A percentile compares a stretch with the other conserved stretches of the same genome.
Evolutionary conservation across 2,888 invertebrate species (phyloP).

Genomic region (Agrotis segetum): DNA sequence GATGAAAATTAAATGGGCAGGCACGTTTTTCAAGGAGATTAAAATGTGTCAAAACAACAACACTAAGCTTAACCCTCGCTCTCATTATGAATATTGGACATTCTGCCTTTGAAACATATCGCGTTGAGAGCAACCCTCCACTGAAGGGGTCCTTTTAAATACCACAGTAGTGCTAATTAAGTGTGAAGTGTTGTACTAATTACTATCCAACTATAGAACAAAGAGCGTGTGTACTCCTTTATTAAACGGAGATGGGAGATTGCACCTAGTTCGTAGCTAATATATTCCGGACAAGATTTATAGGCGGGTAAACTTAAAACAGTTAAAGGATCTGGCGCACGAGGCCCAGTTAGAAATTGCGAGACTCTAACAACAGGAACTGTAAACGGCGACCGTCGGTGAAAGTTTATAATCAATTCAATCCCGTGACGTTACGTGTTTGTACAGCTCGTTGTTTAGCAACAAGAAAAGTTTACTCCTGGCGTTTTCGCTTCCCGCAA

Average conservation of each 20-base stretch:
- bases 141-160: constrained; percentile 73
- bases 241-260: constrained; percentile 69
- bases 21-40: constrained; percentile 49
- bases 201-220: constrained; percentile 72
- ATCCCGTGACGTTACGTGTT: constrained; percentile 74
- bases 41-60: constrained; percentile 51
- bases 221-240: constrained; percentile 71
- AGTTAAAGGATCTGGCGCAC: constrained; percentile 47
- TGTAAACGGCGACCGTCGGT: constrained; percentile 56
- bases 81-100: constrained; percentile 68
- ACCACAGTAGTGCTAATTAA: constrained; percentile 77
- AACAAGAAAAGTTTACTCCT: constrained; percentile 75
- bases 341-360: constrained; percentile 48
- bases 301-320: constrained; percentile 54
- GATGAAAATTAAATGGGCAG: constrained; percentile 41
- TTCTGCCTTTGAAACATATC: constrained; percentile 67
- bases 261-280: constrained; percentile 67
- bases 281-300: constrained; percentile 64
- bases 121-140: constrained; percentile 49
- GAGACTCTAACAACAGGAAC: constrained; percentile 47
- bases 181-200: constrained; percentile 79
- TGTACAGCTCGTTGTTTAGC: constrained; percentile 73
- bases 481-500: constrained; percentile 46
- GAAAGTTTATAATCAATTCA: constrained; percentile 83
- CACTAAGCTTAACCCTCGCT: constrained; percentile 52